Base-by-base conservation (phyloP, 1,140 invertebrate species). In the Portunus trituberculatus region DNA sequence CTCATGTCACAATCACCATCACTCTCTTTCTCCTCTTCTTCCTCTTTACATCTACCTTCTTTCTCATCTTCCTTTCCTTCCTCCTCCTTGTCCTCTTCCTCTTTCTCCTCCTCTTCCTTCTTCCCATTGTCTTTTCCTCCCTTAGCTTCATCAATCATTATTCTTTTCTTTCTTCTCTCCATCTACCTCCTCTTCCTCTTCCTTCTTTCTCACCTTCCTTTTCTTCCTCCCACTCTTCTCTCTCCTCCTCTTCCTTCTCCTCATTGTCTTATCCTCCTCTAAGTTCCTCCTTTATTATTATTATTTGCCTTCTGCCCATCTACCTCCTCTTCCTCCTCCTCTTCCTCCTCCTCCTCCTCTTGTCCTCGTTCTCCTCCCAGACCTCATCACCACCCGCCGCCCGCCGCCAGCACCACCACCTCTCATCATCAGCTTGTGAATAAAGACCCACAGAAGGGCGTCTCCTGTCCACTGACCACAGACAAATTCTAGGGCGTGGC, bases 371-470 rank as follows among this genome's bases (percentile, higher is more conserved):
- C 52, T 59, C 52, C 67, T 76, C 67, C 67, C 52, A 59, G 16
- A 59, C 10, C 12, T 59, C 52, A 59, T 59, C 52, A 59, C 3
- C 52, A 59, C 12, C 20, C 67, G 25, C 67, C 39, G 6, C 20
- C 52, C 52, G 67, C 20, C 67, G 8, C 67, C 67, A 7, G 20
- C 67, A n/a, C 20, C 67, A 7, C 0, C 67, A n/a, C 20, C 67
- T 76, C 52, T 76, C 67, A 76, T n/a, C 67, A 76, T 76, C 67
- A n/a, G 67, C 67, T n/a, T 76, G 67, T 76, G 20, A 76, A 76
- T 76, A 76, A n/a, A 25, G 67, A 20, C 20, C 25, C 67, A 76
- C 67, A 12, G 20, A n/a, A 76, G 67, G 67, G 67, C 67, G 67
- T 76, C 67, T 76, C 67, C 25, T n/a, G 67, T 76, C 67, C 67